Evolutionary conservation across 2,797 vertebrate species (phyloP), one percentile per base, ranked within the genome.

Genomic region (Hypotaenidia okinawae): DNA sequence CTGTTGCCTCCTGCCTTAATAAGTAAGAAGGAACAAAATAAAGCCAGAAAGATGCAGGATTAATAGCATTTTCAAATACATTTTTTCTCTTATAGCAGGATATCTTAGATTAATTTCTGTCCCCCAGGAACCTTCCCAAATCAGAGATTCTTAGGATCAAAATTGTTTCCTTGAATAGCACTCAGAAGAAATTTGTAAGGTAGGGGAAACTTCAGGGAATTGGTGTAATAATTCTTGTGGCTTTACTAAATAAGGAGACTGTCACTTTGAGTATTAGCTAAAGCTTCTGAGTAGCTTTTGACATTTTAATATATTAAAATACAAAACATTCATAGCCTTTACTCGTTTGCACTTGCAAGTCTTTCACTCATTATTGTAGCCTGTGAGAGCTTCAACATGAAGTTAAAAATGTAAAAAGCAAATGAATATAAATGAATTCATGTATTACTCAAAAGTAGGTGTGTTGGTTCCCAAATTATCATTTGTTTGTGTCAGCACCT

Each of bases 101-200:
- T 51, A 10, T 59, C 61, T 86, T 67, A 78, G 22, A 86, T 59
- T 75, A 13, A 21, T 47, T 81, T 22, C 32, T 80, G 37, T 83
- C 25, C 28, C 22, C 5, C 25, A 78, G 80, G 49, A 91, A 43
- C 33, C 16, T 78, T 54, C 24, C 17, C 37, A 86, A 72, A 86
- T 75, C n/a, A 74, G 39, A 69, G 89, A 91, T 69, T 94, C 83
- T 74, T 91, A 89, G 30, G 33, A 76, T 75, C 92, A 93, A 62
- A 79, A 67, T 74, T 30, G 13, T 47, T 32, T 91, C 33, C 54
- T 59, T 62, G 58, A 88, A 51, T 37, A 81, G 22, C 73, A 62
- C 49, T 80, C 4, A 1, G 32, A 89, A 89, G 68, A 93, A 94
- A 91, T 78, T 51, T 54, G 9, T 93, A n/a, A 81, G 47, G 45